Evolutionary conservation across 2,797 vertebrate species (phyloP).

Genomic region (Aulostomus chinensis): DNA sequence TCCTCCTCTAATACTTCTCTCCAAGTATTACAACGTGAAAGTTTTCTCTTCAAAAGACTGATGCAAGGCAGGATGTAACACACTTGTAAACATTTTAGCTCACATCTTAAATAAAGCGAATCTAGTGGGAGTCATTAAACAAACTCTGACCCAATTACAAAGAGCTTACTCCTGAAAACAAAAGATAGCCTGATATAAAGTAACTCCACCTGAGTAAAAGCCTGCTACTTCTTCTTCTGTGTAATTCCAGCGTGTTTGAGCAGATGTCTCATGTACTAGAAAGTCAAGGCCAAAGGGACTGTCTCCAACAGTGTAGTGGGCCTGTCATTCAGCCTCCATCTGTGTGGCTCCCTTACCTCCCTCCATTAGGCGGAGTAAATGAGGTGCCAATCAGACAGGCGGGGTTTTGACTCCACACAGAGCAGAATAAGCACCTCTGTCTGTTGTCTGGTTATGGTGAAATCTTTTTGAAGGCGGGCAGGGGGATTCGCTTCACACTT

Average conservation of each 20-base stretch:
- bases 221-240: no score
- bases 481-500: conserved; percentile 44
- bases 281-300: conserved; percentile 45
- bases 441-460: conserved; percentile 35
- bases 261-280: conserved; percentile 36
- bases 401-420: conserved; percentile 44
- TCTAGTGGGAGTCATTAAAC: no score
- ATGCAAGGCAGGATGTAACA: no score
- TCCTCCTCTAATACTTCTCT: no score
- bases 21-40: no score
- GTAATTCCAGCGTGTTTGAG: conserved; percentile 18
- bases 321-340: conserved; percentile 45
- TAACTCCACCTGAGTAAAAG: no score
- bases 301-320: conserved; percentile 42
- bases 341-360: conserved; percentile 39
- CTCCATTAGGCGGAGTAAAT: conserved; percentile 66
- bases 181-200: background rate
- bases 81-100: no score
- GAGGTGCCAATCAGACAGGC: conserved; percentile 60
- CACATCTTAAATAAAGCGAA: no score
- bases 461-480: conserved; percentile 29
- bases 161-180: no score
- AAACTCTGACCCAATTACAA: no score
- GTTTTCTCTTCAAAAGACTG: no score
- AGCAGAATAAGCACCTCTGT: conserved; percentile 33